These are phyloP conservation scores for Lamproptera curius DNA, from an alignment of 2,888 invertebrate genomes.

Conservation along the genomic window DNA sequence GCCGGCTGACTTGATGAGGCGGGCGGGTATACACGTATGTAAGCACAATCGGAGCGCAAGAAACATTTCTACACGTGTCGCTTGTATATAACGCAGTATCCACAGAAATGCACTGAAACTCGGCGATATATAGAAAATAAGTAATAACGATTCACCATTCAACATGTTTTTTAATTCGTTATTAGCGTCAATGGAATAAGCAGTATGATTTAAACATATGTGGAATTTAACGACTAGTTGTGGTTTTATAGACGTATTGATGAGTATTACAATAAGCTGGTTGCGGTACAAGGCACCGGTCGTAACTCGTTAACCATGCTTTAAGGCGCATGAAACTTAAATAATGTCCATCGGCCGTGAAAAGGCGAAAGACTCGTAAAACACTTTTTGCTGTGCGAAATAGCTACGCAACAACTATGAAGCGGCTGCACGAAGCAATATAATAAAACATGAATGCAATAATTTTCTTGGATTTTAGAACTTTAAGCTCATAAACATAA, in stretches of 20 bases:
- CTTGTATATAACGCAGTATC: no score
- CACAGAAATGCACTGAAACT: no score
- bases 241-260: conserved; percentile 50
- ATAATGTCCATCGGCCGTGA: conserved; percentile 12
- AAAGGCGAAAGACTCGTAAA: conserved; percentile 12
- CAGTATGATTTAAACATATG: conserved; percentile 47
- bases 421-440: no score
- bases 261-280: conserved; percentile 46
- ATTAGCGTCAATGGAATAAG: no score
- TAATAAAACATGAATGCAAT: no score
- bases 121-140: no score
- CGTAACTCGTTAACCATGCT: conserved; percentile 50
- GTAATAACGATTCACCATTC: no score
- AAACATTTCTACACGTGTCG: background rate
- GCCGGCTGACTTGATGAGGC: conserved; percentile 65
- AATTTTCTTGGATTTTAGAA: no score
- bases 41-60: background rate
- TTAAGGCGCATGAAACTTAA: conserved; percentile 24
- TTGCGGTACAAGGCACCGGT: conserved; percentile 35
- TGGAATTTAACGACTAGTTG: conserved; percentile 48
- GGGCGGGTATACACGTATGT: conserved; percentile 25
- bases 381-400: conserved; percentile 11
- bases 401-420: conserved; percentile 9
- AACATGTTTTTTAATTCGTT: no score
- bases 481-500: no score